Conservation (phyloP, 1,140 invertebrate genomes). For the Drosophila kanapiae region DNA sequence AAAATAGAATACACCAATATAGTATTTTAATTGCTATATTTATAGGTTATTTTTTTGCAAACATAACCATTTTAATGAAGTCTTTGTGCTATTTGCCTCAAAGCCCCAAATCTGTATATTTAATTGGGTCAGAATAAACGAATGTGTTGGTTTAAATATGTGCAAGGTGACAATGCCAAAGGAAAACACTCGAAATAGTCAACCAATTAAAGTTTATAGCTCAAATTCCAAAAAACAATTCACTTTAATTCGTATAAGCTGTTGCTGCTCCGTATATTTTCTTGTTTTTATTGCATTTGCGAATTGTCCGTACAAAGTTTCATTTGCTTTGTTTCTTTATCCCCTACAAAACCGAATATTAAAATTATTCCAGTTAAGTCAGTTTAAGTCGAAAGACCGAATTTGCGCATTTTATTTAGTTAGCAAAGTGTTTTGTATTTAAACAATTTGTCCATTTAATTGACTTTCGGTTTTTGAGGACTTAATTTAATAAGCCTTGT, state of each 20-base stretch:
- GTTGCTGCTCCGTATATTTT: not conserved
- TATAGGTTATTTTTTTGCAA: too few relatives aligned
- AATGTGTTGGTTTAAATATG: not conserved
- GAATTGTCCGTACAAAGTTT: slow-evolving; percentile 10
- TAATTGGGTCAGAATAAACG: slow-evolving; percentile 4
- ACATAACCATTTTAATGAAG: not conserved
- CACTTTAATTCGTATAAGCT: slow-evolving; percentile 21
- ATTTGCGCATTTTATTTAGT: slow-evolving; percentile 22
- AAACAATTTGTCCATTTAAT: slow-evolving; percentile 26
- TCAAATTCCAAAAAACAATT: slow-evolving; percentile 25
- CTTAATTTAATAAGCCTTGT: slow-evolving; percentile 1
- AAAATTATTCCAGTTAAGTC: slow-evolving; percentile 14
- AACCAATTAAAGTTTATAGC: slow-evolving; percentile 29
- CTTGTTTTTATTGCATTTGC: slow-evolving; percentile 31
- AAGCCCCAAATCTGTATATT: not conserved
- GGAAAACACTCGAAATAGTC: not conserved
- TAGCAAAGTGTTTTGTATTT: slow-evolving; percentile 27
- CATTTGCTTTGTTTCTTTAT: slow-evolving; percentile 11
- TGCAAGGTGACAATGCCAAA: not conserved
- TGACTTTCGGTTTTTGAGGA: slow-evolving; percentile 3
- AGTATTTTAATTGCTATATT: not conserved
- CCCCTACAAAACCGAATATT: slow-evolving; percentile 10
- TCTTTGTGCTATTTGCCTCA: not conserved
- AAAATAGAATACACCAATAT: not conserved
- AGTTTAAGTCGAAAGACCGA: not conserved